Evolutionary conservation across 2,113 vertebrate genomes (phyloP), one percentile per base, ranked within the genome.

Genomic region (Cairina moschata): DNA sequence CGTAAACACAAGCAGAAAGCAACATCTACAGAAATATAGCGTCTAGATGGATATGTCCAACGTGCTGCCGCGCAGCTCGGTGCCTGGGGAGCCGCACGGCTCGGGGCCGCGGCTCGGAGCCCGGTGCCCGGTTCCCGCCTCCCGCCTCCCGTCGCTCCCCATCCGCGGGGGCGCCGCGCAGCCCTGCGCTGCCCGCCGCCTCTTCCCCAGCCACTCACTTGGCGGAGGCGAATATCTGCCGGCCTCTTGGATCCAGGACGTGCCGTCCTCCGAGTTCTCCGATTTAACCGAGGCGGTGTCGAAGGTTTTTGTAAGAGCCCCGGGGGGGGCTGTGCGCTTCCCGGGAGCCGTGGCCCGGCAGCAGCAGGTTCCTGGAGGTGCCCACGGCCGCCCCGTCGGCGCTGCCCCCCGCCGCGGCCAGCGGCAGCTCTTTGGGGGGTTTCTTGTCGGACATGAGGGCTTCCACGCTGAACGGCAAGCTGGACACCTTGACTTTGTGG

Each of bases 391-490:
- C 95, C 21, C 97, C 97, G 50, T 97, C 98, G 62, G 97, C 72
- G 31, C 97, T 97, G 83, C 91, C 79, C 17, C 96, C 98, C 52
- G 95, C 88, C 8, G 97, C 77, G 79, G 93, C 94, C 13, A 95
- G 96, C 52, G 95, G 96, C 82, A 85, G 60, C 79, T 98, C 98
- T 78, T 96, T 96, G 82, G 90, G 97, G 17, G 98, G 97, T 88
- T 98, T 98, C 90, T 98, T 98, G 98, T 99, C 98, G 62, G 98
- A 98, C 99, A 99, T 99, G 86, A 99, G 98, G 74, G 99, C 98
- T 90, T 99, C 99, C 96, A 99, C 99, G 96, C 99, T 99, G 97
- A 99, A 99, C 68, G 99, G 98, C 95, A 99, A 93, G 48, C 98
- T 97, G 54, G 98, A 98, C 96, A 98, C 98, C 92, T 98, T 98